Base-by-base conservation (phyloP, 1,140 invertebrate species). In the Bradysia coprophila region DNA sequence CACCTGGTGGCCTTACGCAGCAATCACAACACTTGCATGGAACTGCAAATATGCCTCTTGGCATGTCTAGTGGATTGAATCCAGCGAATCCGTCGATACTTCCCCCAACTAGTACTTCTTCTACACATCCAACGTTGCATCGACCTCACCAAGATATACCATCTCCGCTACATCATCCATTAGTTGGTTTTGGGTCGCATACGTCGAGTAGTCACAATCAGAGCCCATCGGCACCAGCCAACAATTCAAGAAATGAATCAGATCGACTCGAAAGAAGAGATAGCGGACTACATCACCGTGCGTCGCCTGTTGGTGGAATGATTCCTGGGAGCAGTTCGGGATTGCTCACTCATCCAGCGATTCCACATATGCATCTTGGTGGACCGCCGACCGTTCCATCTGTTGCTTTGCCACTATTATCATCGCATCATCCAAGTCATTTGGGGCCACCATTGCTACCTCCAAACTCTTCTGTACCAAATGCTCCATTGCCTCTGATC, bases 201-300 rank as follows among this genome's bases (percentile, higher is more conserved):
- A 55, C 64, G 56, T 49, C 66, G 51, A 45, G 59, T 50, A 33
- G 61, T 52, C 19, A 66, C 49, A 22, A 55, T 41, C 52, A 56
- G 3, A 59, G 53, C 5, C 56, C 56, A 19, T 59, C 57, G 20
- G 56, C 56, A 9, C 56, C 57, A 4, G 55, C 57, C 2, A 43
- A 43, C 6, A 20, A 19, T 53, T 39, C 49, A 42, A 24, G 39
- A 21, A 21, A 16, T 22, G 21, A 40, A 40, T 8, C 13, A 11
- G 20, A 21, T 2, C 20, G 20, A 24, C 19, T 10, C 13, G 33
- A 36, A 13, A 41, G 24, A 8, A 24, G 45, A 58, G 2, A 62
- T 55, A 0, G 63, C 64, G 10, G 59, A 57, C 4, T 61, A 60
- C 44, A 61, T 54, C 34, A 61, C 58, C 46, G 44, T 31, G 60